Base-by-base conservation (phyloP, 2,888 invertebrate genomes). In the Drosophila bunnanda region DNA sequence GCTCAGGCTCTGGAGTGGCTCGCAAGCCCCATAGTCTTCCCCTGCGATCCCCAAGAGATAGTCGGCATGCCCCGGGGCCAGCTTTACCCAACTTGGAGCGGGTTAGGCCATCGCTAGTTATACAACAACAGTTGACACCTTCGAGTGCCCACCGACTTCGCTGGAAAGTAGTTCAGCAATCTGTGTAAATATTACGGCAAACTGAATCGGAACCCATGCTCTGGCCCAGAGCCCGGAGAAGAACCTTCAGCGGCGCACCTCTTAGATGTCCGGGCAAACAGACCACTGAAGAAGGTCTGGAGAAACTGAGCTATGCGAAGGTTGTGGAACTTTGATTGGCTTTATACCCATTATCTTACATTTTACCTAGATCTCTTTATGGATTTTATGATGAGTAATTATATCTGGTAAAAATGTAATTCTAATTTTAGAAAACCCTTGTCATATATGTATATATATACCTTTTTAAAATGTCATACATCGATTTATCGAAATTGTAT, bases 91-190 rank as follows among this genome's bases (percentile, higher is more conserved):
- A 34, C 50, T 50, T 20, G 20, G 13, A 32, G 48, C 30, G 54
- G 61, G 69, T 59, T 69, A 34, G 59, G 69, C 61, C 66, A 44
- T 44, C 30, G 44, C 56, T 68, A 69, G 85, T 80, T 87, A 80
- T 84, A 80, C 78, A 82, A 80, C 78, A 82, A 87, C 72, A 50
- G 25, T 59, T 82, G 83, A 84, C 83, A 84, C 57, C 54, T 78
- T 84, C 80, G 69, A 84, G 88, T 87, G 80, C 43, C 65, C 28
- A 38, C 68, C 59, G 34, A 53, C 46, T 48, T 56, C 64, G 62
- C 44, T 62, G 57, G 74, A 84, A 84, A 85, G 75, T 84, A 84
- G 83, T 80, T 75, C 83, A 87, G 85, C 79, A 83, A 48, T 70
- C 79, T 71, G 74, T 53, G 81, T 76, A 83, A 83, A 83, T 73